Base-by-base conservation (phyloP, 2,888 invertebrate species). In the Tuberolachnus salignus region DNA sequence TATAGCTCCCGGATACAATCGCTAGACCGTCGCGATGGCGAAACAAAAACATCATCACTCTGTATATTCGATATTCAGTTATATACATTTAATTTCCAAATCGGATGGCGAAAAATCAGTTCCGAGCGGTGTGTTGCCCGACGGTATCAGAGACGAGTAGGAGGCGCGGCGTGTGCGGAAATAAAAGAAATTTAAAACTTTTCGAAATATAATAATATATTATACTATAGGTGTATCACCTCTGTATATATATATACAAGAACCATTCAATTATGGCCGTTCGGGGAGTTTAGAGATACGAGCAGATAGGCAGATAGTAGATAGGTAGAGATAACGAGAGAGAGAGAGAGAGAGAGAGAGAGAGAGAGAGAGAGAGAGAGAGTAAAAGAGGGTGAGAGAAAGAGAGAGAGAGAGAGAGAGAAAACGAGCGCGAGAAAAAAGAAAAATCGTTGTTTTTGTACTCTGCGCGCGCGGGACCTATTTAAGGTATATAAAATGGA, bases 361-460 rank as follows among this genome's bases (percentile, higher is more conserved):
- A 49, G 49, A 8, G 11, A 8, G 49, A 8, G 49, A 49, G 49
- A 49, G 11, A 49, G 11, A 3, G 49, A 3, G 49, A 74, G 73
- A n/a, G n/a, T n/a, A n/a, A n/a, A n/a, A n/a, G n/a, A n/a, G n/a
- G n/a, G n/a, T n/a, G n/a, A n/a, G n/a, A n/a, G n/a, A n/a, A n/a
- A n/a, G n/a, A n/a, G n/a, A n/a, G n/a, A n/a, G n/a, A n/a, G n/a
- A n/a, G n/a, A n/a, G n/a, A n/a, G n/a, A n/a, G n/a, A n/a, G n/a
- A n/a, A n/a, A n/a, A n/a, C n/a, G n/a, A n/a, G n/a, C n/a, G n/a
- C 34, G 34, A 63, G 44, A 42, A 53, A 75, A 66, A 75, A 75
- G 74, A 75, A 78, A 78, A 78, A 78, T 67, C 75, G 75, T 67
- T 59, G 67, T 78, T 78, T 78, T 78, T 67, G 67, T 67, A 63